Evolutionary conservation across 2,888 invertebrate species (phyloP).

Genomic region (Tholera decimalis): DNA sequence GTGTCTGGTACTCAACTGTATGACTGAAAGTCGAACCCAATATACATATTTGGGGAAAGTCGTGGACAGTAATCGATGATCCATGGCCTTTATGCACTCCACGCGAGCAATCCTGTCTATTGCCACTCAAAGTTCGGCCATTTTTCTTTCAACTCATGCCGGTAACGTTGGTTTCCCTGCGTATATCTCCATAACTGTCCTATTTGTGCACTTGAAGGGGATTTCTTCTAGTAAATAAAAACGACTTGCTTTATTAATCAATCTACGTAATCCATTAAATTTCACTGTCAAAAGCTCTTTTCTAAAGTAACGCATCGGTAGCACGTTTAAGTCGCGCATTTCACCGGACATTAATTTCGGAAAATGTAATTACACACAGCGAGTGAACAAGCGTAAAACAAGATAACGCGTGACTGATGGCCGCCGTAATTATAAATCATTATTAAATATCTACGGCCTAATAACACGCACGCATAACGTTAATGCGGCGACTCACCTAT

Average conservation of each 20-base stretch:
- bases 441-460: constrained; percentile 51
- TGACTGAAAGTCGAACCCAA: too few relatives aligned
- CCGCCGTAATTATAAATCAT: constrained; percentile 64
- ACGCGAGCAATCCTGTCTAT: too few relatives aligned
- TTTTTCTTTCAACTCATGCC: too few relatives aligned
- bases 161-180: too few relatives aligned
- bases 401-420: constrained; percentile 64
- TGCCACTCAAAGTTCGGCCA: too few relatives aligned
- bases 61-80: too few relatives aligned
- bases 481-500: constrained; percentile 34
- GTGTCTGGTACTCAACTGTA: too few relatives aligned
- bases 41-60: too few relatives aligned
- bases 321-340: constrained; percentile 45
- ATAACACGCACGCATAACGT: constrained; percentile 46
- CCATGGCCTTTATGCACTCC: too few relatives aligned
- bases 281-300: constrained; percentile 3
- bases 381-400: constrained; percentile 55
- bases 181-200: too few relatives aligned
- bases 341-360: constrained; percentile 61
- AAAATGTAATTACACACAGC: constrained; percentile 61
- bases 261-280: not conserved
- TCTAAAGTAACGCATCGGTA: constrained; percentile 20
- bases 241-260: not conserved
- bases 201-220: too few relatives aligned
- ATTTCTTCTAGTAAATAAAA: not conserved